phyloP scores from a whole-genome alignment of 2,888 invertebrate genomes.

The Noctuana brunneofusca region DNA sequence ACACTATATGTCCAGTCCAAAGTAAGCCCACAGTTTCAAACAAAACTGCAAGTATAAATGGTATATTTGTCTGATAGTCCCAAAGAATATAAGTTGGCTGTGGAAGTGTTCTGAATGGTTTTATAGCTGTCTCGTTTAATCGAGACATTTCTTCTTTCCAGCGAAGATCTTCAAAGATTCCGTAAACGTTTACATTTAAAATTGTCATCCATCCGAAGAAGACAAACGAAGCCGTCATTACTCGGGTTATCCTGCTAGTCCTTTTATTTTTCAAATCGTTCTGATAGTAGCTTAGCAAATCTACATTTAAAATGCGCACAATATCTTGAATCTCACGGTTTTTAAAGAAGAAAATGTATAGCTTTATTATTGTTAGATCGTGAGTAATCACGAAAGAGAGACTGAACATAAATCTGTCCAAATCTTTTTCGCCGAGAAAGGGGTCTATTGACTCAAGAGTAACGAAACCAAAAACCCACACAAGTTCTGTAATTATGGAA shows the following conservation, averaged over 20 bases:
- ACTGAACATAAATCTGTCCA: constrained; percentile 76
- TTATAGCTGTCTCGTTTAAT: constrained; percentile 54
- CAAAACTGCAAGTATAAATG: constrained; percentile 65
- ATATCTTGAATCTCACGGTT: constrained; percentile 68
- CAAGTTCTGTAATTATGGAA: constrained; percentile 62
- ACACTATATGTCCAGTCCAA: constrained; percentile 77
- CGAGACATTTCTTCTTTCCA: constrained; percentile 62
- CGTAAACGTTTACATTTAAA: constrained; percentile 66
- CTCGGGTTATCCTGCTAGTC: constrained; percentile 60
- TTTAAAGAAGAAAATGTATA: constrained; percentile 72
- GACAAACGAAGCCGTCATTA: constrained; percentile 63
- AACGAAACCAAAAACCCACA: constrained; percentile 74
- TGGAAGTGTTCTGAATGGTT: constrained; percentile 63
- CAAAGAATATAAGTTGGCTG: constrained; percentile 78
- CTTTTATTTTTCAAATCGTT: constrained; percentile 56
- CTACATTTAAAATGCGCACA: constrained; percentile 65
- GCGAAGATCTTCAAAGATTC: constrained; percentile 63
- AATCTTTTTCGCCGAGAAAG: constrained; percentile 71
- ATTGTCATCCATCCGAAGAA: constrained; percentile 77
- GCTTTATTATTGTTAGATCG: constrained; percentile 70
- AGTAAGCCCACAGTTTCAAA: constrained; percentile 69
- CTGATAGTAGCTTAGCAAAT: constrained; percentile 65
- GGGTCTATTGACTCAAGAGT: constrained; percentile 77
- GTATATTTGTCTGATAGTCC: constrained; percentile 63
- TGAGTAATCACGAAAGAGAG: constrained; percentile 77